Conservation (phyloP, 1,140 invertebrate species). For the Sycophila sp. region DNA sequence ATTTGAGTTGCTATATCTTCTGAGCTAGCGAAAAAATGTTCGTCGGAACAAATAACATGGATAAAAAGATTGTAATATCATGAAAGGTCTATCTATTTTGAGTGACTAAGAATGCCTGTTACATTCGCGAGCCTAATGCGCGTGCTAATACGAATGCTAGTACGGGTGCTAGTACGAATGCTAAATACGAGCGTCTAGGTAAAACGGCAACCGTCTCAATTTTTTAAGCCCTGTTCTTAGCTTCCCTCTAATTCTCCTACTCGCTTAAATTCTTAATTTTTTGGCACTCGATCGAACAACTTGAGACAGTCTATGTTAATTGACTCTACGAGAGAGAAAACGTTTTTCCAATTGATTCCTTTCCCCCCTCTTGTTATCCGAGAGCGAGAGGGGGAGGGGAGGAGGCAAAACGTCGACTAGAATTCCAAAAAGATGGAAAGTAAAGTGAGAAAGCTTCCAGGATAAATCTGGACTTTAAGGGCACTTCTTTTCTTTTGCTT, state of each 20-base stretch:
- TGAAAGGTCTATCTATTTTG: too few relatives aligned
- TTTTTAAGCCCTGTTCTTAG: neutral
- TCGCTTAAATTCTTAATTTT: conserved; percentile 18
- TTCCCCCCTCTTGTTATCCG: conserved; percentile 6
- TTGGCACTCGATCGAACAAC: conserved; percentile 38
- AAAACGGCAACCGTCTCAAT: too few relatives aligned
- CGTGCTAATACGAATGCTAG: too few relatives aligned
- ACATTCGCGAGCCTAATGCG: too few relatives aligned
- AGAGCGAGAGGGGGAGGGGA: neutral
- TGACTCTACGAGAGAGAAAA: conserved; percentile 27
- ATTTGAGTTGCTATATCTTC: too few relatives aligned
- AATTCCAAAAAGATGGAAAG: conserved; percentile 25
- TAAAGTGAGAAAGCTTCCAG: neutral
- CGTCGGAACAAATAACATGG: too few relatives aligned
- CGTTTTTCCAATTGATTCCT: neutral
- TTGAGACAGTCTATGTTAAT: conserved; percentile 17
- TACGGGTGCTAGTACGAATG: too few relatives aligned
- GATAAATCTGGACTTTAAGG: conserved; percentile 13
- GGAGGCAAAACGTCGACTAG: conserved; percentile 31
- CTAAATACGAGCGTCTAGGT: too few relatives aligned
- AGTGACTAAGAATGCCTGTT: too few relatives aligned
- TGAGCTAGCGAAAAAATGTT: too few relatives aligned
- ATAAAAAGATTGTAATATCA: too few relatives aligned
- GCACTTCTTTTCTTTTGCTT: conserved; percentile 21
- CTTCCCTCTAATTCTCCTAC: neutral